Evolutionary conservation across 23 tunicate genomes (phyloP).

Genomic region (Halocynthia roretzi): DNA sequence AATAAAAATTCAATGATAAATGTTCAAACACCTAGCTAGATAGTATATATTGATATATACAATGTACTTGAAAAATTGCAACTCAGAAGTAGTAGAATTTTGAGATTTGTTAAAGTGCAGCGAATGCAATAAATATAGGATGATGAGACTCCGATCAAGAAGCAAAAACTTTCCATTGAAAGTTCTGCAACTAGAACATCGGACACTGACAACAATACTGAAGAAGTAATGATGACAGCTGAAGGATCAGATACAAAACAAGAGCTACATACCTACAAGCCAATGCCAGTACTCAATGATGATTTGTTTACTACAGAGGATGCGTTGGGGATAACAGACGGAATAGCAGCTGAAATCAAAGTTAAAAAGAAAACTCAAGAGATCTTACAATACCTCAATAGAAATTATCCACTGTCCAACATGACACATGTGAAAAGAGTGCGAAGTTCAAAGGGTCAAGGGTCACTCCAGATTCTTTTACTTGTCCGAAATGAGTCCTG

Average conservation of each 20-base stretch:
- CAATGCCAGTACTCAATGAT: constrained; percentile 45
- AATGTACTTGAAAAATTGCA: too few species aligned
- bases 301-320: constrained; percentile 26
- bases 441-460: constrained; percentile 22
- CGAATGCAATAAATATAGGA: too few species aligned
- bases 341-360: constrained; percentile 33
- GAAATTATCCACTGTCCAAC: constrained; percentile 28
- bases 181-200: too few species aligned
- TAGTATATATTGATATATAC: too few species aligned
- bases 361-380: constrained; percentile 30
- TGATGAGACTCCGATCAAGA: too few species aligned
- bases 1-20: background rate
- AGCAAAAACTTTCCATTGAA: too few species aligned
- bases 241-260: too few species aligned
- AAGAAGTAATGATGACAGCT: too few species aligned
- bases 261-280: background rate
- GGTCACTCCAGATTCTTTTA: constrained; percentile 36
- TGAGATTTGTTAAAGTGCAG: too few species aligned
- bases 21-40: too few species aligned
- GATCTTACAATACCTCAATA: constrained; percentile 32
- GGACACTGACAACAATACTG: too few species aligned
- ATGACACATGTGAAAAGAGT: constrained; percentile 66
- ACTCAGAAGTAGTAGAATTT: too few species aligned
- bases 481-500: constrained; percentile 19
- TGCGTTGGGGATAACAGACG: constrained; percentile 31